Percentiles rank a stretch among this genome's conserved stretches.
Conservation (phyloP, 1,140 invertebrate genomes). For the Cherax quadricarinatus region DNA sequence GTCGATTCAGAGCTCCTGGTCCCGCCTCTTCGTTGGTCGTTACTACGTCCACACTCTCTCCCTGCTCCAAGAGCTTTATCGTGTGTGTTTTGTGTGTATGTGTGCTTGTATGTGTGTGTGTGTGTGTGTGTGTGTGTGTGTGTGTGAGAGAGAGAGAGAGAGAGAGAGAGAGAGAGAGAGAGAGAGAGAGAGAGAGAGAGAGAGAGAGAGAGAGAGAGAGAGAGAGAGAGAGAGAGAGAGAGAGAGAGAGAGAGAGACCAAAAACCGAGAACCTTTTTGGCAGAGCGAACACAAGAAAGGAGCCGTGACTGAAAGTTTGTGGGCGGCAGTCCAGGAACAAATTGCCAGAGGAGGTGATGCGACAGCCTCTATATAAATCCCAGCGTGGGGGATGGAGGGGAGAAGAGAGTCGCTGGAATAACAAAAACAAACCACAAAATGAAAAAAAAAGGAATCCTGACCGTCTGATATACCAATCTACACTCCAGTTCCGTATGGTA, state of each 20-base stretch:
- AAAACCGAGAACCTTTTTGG: neutral
- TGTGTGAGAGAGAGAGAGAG: neutral
- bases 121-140: neutral
- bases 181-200: neutral
- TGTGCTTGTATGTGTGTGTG: neutral
- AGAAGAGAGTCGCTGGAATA: neutral
- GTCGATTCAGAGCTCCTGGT: too few species aligned
- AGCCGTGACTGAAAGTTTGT: conserved; percentile 56
- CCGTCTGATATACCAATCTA: too few species aligned
- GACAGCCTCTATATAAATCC: conserved; percentile 63
- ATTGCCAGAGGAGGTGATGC: conserved; percentile 55
- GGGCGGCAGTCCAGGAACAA: conserved; percentile 36
- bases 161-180: too few species aligned
- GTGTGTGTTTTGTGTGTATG: neutral
- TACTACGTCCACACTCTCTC: too few species aligned
- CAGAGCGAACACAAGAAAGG: conserved; percentile 44
- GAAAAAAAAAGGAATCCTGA: too few species aligned
- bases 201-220: conserved; percentile 6
- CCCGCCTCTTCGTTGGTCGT: too few species aligned
- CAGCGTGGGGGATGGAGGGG: conserved; percentile 11
- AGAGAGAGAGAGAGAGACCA: neutral
- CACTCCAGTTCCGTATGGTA: too few species aligned
- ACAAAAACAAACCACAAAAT: neutral
- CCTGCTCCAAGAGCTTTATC: too few species aligned
- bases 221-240: neutral